Evolutionary conservation across 2,888 invertebrate genomes (phyloP), one percentile per base, ranked within the genome.

Genomic region (Alcis repandata): DNA sequence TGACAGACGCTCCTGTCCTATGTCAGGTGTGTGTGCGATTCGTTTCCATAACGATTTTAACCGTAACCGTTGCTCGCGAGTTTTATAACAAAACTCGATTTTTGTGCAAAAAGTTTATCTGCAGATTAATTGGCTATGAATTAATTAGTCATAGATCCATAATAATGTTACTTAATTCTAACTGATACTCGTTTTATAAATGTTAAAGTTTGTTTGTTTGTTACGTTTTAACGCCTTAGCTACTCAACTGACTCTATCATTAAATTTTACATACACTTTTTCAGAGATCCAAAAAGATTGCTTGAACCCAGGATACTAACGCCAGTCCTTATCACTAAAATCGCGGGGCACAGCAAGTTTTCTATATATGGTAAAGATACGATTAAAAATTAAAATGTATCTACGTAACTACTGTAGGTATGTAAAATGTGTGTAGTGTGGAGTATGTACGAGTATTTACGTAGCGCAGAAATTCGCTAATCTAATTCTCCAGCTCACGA

Each of bases 11-110:
- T 59, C 52, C 46, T 20, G 10, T 10, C 11, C 63, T 63, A 63
- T 33, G 13, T 46, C 60, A 67, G 69, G 63, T 70, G 72, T 69
- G 68, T 73, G 68, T 79, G 76, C 79, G 80, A 82, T 80, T 79
- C 75, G 78, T 77, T 80, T 79, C 77, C 75, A 79, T 80, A 78
- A 75, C 75, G 73, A 73, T 69, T 70, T 68, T 61, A 67, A 45
- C 48, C 66, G 43, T 56, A 61, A 48, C 48, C 33, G 27, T 4
- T 27, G n/a, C 40, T 15, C n/a, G 38, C 69, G 63, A 59, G 64
- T 63, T 48, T 46, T 60, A 46, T 20, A 45, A 45, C 45, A 45
- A 46, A 56, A 33, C 13, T 20, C 56, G 9, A 45, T 56, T 33
- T 43, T 20, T 19, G 20, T 4, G 20, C 19, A 13, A 20, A 45